These are phyloP conservation scores for Tipula unca DNA, from an alignment of 2,888 invertebrate species.

Conservation along the genomic window DNA sequence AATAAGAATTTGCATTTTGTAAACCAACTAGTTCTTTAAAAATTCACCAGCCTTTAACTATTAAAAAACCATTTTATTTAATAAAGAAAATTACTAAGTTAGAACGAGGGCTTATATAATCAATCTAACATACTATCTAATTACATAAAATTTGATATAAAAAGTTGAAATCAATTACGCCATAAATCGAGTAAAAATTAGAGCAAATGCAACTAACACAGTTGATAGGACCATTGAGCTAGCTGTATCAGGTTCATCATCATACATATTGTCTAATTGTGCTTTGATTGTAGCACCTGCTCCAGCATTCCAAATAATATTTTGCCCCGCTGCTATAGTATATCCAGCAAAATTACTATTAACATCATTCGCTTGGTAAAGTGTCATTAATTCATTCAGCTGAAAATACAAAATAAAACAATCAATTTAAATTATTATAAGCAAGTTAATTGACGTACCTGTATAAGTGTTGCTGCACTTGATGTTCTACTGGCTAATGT, in stretches of 20 bases:
- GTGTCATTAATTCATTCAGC: background rate
- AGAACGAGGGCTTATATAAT: too few species aligned
- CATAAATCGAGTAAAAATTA: background rate
- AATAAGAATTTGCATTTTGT: too few species aligned
- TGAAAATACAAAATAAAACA: background rate
- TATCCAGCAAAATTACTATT: background rate
- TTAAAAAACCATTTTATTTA: too few species aligned
- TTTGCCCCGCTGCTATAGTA: background rate
- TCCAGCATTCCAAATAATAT: background rate
- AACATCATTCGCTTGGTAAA: background rate
- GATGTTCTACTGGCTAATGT: background rate
- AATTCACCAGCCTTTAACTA: too few species aligned
- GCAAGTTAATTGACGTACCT: background rate
- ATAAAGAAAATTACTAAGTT: too few species aligned
- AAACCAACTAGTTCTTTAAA: too few species aligned
- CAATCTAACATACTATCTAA: too few species aligned
- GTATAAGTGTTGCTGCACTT: background rate
- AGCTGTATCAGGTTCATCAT: background rate
- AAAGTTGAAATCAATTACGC: background rate
- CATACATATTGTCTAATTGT: background rate
- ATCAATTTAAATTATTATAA: background rate
- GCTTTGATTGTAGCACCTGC: background rate
- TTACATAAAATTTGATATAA: too few species aligned
- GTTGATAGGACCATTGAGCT: background rate
- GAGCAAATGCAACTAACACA: background rate